Evolutionary conservation across 1,140 invertebrate genomes (phyloP), one percentile per base, ranked within the genome.

Genomic region (Trachelipus rathkii): DNA sequence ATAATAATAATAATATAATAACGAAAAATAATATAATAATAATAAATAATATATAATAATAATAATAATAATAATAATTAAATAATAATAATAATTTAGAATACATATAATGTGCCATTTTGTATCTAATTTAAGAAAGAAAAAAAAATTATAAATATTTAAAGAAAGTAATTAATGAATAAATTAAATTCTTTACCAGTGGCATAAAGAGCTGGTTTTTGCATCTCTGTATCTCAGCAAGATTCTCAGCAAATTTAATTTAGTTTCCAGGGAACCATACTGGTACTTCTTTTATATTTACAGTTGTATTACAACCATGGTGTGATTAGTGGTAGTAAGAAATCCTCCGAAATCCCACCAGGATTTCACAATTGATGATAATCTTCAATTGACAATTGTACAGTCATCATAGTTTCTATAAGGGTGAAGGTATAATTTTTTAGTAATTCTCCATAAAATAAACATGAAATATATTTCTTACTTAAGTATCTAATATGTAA

Each of bases 181-280:
- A 33, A 33, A 33, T 33, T 33, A 33, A 33, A 33, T 33, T 3
- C 6, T 10, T 70, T 71, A 78, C 82, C 80, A 74, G 82, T 80
- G 10, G 79, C 76, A 71, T 76, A 78, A 44, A 80, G 72, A 10
- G 79, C 79, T 10, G 75, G 43, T 10, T 74, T 33, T 44, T 83
- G n/a, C 82, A 78, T 81, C 82, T 33, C 53, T 70, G 70, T 75
- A 82, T 46, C 77, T 75, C 10, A 84, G 74, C 45, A 84, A 72
- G n/a, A 72, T 84, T 84, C 75, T 84, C 82, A 45, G 83, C 82
- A 79, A 83, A 84, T 71, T 84, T 84, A 19, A 84, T 72, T 46
- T 71, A 76, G 8, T 81, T 80, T 15, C 83, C 82, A 50, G 77
- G 50, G 73, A 84, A 84, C 83, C 83, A 84, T 0, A 77, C 69